phyloP scores from a whole-genome alignment of 2,113 vertebrate species.

The Carettochelys insculpta region DNA sequence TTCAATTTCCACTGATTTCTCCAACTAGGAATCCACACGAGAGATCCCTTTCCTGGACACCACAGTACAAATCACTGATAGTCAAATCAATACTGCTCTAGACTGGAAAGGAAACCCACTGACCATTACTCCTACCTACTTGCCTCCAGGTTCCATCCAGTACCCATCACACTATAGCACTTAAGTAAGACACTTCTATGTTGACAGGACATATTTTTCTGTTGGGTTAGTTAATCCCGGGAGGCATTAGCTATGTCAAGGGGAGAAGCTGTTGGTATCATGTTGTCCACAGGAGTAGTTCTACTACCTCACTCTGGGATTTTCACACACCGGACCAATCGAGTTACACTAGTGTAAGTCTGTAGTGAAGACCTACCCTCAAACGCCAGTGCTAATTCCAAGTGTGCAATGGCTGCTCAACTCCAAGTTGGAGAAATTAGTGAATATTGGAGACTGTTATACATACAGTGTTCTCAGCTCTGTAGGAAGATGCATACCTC shows the following conservation, averaged over 20 bases:
- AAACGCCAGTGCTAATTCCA: not conserved
- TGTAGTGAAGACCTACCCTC: not conserved
- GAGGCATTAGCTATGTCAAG: not conserved
- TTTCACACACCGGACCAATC: no score
- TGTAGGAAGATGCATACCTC: not conserved
- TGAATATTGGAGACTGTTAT: not conserved
- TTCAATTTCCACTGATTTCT: no score
- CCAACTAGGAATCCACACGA: no score
- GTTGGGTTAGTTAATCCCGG: not conserved
- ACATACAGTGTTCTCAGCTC: not conserved
- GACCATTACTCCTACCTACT: no score
- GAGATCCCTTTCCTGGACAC: not conserved
- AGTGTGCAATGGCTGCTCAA: not conserved
- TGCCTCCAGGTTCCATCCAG: no score
- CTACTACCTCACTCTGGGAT: no score
- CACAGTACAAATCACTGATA: no score
- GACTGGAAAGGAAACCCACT: no score
- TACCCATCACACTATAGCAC: not conserved
- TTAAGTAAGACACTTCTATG: not conserved
- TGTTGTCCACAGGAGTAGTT: no score
- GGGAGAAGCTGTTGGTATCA: not conserved
- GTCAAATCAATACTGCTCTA: no score
- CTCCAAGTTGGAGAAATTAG: not conserved
- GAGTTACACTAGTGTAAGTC: no score
- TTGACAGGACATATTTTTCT: not conserved